Conservation (phyloP, 1,140 invertebrate species). For the Ylistrum balloti region DNA sequence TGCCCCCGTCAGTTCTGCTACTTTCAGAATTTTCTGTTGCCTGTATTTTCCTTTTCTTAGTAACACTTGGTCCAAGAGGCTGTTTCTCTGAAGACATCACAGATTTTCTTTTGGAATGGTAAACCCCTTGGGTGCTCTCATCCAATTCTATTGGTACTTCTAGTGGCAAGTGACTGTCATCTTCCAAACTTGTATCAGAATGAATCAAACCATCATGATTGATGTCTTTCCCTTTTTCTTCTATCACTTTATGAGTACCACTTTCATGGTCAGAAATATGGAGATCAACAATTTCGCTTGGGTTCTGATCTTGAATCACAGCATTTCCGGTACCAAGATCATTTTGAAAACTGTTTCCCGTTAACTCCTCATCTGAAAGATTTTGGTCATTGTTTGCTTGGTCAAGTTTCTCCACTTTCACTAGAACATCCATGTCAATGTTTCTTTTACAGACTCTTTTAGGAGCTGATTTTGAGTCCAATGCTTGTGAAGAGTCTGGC, state of each 20-base stretch:
- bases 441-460: not conserved
- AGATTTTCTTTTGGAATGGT: too few species aligned
- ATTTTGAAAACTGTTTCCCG: not conserved
- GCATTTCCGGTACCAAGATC: too few species aligned
- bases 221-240: too few species aligned
- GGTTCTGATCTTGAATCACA: too few species aligned
- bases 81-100: not conserved
- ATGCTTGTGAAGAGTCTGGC: not conserved
- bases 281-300: too few species aligned
- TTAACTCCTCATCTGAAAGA: not conserved
- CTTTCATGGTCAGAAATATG: too few species aligned
- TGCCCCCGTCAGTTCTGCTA: not conserved
- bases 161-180: too few species aligned
- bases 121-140: too few species aligned
- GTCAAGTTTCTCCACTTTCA: not conserved
- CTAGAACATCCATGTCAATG: not conserved
- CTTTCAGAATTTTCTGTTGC: not conserved
- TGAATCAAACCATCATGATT: too few species aligned
- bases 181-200: too few species aligned
- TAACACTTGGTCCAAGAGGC: not conserved
- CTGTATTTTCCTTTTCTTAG: not conserved
- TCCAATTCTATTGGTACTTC: too few species aligned
- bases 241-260: too few species aligned
- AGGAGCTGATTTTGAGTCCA: not conserved
- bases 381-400: not conserved